Percentiles rank a stretch among this genome's conserved stretches.
Evolutionary conservation across 1,140 invertebrate species (phyloP).

Genomic region (Zophobas atratus): DNA sequence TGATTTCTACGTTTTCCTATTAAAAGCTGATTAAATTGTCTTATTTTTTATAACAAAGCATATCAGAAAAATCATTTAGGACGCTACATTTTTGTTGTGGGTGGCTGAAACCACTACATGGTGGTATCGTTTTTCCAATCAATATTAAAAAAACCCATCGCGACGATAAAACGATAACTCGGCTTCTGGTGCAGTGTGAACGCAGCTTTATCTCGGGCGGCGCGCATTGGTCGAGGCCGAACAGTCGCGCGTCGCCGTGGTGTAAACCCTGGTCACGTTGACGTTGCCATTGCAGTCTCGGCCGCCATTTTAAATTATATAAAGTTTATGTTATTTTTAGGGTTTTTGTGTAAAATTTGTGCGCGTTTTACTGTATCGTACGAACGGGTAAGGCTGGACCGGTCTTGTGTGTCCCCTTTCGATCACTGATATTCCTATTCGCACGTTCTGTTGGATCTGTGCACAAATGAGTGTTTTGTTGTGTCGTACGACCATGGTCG

Average conservation of each 20-base stretch:
- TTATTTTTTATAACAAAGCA: no score
- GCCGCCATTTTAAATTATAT: slow-evolving; percentile 77
- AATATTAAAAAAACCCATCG: slow-evolving; percentile 11
- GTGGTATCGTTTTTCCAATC: not conserved
- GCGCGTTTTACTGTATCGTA: slow-evolving; percentile 46
- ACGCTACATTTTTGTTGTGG: no score
- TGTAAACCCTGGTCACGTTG: slow-evolving; percentile 85
- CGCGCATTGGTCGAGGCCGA: slow-evolving; percentile 67
- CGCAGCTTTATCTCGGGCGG: slow-evolving; percentile 30
- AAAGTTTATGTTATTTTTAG: slow-evolving; percentile 63
- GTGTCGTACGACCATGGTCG: slow-evolving; percentile 35
- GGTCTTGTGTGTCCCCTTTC: slow-evolving; percentile 5
- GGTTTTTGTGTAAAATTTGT: slow-evolving; percentile 57
- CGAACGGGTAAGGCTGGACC: slow-evolving; percentile 47
- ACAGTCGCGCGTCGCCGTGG: slow-evolving; percentile 75
- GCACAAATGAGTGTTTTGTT: slow-evolving; percentile 26
- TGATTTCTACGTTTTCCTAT: no score
- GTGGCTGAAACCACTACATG: no score
- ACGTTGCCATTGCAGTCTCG: slow-evolving; percentile 77
- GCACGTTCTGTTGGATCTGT: slow-evolving; percentile 8
- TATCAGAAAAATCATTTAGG: no score
- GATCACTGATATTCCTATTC: slow-evolving; percentile 1
- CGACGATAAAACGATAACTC: slow-evolving; percentile 8
- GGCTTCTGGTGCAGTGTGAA: slow-evolving; percentile 33
- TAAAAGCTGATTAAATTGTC: no score